These are phyloP conservation scores for Oplegnathus fasciatus DNA, from an alignment of 2,113 vertebrate species.

Conservation along the genomic window DNA sequence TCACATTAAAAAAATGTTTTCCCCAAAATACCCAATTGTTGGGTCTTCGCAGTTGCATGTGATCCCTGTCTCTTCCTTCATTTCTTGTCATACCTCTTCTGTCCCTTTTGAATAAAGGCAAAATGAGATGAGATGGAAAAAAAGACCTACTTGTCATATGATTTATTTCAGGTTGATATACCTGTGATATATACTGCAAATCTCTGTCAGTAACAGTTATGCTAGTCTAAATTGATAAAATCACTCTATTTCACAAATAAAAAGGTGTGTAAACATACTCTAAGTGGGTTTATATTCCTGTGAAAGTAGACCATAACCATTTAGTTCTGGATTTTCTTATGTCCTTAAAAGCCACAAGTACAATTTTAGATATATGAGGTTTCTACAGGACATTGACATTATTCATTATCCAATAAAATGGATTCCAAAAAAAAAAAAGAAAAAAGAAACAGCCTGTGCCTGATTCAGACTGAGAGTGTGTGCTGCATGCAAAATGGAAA, in stretches of 20 bases:
- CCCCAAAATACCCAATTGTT: background rate
- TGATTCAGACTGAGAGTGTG: slow-evolving; percentile 5
- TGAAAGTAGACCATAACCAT: background rate
- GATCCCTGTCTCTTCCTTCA: background rate
- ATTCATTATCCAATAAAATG: slow-evolving; percentile 39
- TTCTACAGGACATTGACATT: slow-evolving; percentile 22
- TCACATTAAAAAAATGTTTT: background rate
- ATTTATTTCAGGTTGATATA: background rate
- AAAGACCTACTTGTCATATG: background rate
- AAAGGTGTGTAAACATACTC: background rate
- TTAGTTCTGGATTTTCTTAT: slow-evolving; percentile 19
- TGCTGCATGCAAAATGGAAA: slow-evolving; percentile 30
- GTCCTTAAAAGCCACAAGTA: slow-evolving; percentile 28
- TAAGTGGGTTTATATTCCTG: background rate
- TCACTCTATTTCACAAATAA: background rate
- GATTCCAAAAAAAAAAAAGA: slow-evolving; percentile 1
- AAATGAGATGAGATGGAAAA: background rate
- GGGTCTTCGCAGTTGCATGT: background rate
- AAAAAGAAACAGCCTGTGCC: background rate
- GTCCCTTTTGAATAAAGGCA: background rate
- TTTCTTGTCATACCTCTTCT: background rate
- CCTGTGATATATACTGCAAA: background rate
- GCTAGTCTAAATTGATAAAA: background rate
- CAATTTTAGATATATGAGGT: background rate
- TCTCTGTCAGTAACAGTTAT: background rate